phyloP scores from a whole-genome alignment of 2,113 vertebrate genomes.

The Haemorhous mexicanus region DNA sequence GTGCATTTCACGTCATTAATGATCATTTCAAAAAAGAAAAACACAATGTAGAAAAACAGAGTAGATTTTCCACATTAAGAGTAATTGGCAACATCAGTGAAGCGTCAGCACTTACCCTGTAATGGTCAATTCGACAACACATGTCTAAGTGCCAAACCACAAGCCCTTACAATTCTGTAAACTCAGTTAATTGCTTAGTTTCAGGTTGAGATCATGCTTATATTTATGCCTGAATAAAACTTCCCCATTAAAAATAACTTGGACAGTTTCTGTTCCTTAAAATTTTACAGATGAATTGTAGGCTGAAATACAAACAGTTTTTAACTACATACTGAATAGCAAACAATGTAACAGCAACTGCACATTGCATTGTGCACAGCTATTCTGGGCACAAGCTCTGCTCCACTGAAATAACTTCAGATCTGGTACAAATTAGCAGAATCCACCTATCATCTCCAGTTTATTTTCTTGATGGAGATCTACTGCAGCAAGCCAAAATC shows the following conservation, averaged over 20 bases:
- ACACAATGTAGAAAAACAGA: neutral
- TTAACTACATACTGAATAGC: neutral
- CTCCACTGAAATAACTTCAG: neutral
- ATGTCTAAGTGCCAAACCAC: slow-evolving; percentile 21
- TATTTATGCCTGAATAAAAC: slow-evolving; percentile 21
- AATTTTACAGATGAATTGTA: slow-evolving; percentile 26
- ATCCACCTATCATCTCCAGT: neutral
- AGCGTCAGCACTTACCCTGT: slow-evolving; percentile 26
- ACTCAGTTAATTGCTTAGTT: slow-evolving; percentile 28
- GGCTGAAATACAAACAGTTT: slow-evolving; percentile 17
- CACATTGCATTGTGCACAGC: neutral
- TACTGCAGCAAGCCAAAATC: neutral
- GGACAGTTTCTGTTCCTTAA: slow-evolving; percentile 5
- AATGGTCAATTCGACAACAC: slow-evolving; percentile 44
- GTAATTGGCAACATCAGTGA: slow-evolving; percentile 28
- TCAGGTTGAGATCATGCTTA: neutral
- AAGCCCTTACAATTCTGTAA: neutral
- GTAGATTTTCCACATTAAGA: slow-evolving; percentile 32
- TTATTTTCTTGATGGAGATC: neutral
- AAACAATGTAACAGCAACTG: slow-evolving; percentile 7
- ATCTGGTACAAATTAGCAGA: neutral
- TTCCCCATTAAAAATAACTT: slow-evolving; percentile 31
- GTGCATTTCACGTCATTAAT: neutral
- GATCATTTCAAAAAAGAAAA: slow-evolving; percentile 12
- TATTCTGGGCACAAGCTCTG: neutral